Base-by-base conservation (phyloP, 2,113 vertebrate species). In the Phocoena phocoena region DNA sequence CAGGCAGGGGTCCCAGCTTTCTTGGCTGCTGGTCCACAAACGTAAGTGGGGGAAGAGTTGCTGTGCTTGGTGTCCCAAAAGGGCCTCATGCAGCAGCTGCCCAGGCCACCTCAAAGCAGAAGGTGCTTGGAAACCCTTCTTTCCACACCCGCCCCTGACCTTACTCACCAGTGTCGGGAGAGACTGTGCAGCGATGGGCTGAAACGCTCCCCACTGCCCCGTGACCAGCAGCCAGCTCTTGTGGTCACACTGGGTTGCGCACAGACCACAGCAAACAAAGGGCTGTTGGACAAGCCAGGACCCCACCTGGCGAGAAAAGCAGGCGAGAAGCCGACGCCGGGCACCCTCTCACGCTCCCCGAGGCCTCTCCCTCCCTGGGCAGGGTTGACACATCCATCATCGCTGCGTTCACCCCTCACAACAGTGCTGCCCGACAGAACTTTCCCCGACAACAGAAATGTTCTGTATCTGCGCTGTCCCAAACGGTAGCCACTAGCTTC, bases 391-490 rank as follows among this genome's bases (percentile, higher is more conserved):
- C 5, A 3, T 8, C 41, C 9, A 3, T 28, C 65, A 21, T 23
- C 9, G 4, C 8, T 5, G 9, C 6, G 36, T 3, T 33, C 5
- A 18, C 2, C 63, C 63, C 28, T 31, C 25, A 3, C 41, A 31
- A 36, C 6, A 17, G 33, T 8, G 31, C 18, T 28, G 33, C 90
- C 90, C 0, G 5, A 14, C 15, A 38, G 62, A 28, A 38, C 68
- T n/a, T n/a, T 5, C 18, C 65, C 11, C 1, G 1, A 26, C 0
- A 13, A 28, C 1, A 3, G 65, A 38, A 31, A 65, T 5, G 38
- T 6, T 11, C 67, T 50, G 0, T 0, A 12, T 4, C 36, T 25
- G 41, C 15, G 0, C 0, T 4, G 14, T 58, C 26, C 36, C 12
- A 21, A 38, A 77, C 3, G 3, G 53, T 6, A 62, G 88, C 60